Base-by-base conservation (phyloP, 2,888 invertebrate species). In the Cyrtodaria siliqua region DNA sequence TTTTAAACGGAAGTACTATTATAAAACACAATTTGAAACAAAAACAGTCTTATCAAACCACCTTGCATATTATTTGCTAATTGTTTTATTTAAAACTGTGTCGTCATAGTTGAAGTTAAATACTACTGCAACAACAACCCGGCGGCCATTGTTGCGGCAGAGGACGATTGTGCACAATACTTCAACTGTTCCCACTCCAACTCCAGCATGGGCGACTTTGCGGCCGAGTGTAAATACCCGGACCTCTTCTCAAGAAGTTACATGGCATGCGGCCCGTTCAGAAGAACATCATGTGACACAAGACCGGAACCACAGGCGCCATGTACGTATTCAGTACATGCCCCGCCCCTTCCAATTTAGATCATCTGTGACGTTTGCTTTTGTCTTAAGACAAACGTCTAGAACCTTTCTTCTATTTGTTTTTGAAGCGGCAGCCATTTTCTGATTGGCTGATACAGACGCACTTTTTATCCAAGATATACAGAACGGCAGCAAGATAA, bases 121-220 rank as follows among this genome's bases (percentile, higher is more conserved):
- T 60, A 72, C 16, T 81, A 62, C 29, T 85, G 85, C 57, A 55
- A 52, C n/a, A 38, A 57, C 6, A 79, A 85, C 26, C 77, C 74
- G 0, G 29, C 62, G 20, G 76, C 69, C 18, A 47, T 82, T n/a
- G 44, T 85, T 8, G 47, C 71, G 4, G 70, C 77, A 38, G 62
- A 66, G 6, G 78, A 79, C 57, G 70, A 85, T 74, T 85, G 85
- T 76, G 83, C 79, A 42, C 83, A 82, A 74, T 85, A 70, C 52
- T 82, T 63, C 60, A 83, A 83, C 53, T 85, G 85, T 59, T 80
- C 82, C 12, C 63, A 68, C 23, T 49, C 26, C 9, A 47, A 60
- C 2, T 56, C 57, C 9, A 3, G 47, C 0, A 40, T 69, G 2
- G 72, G 64, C 2, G 61, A 38, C 18, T 69, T 55, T 40, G 52